Conservation (phyloP, 2,797 vertebrate genomes). For the Vespertilio murinus region DNA sequence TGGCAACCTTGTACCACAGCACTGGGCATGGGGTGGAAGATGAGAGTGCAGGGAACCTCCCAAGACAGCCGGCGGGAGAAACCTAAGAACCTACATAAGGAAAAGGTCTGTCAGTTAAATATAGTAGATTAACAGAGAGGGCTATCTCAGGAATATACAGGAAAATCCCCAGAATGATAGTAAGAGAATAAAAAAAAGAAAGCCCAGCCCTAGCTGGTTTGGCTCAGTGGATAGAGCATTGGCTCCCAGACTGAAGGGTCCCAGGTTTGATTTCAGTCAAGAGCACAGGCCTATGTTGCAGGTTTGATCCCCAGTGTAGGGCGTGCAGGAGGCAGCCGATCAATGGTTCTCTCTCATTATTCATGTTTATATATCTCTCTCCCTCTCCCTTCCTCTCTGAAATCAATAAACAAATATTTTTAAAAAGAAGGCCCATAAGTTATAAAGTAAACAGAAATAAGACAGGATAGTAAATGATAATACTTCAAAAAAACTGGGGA, state of each 20-base stretch:
- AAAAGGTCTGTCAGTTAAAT: not conserved
- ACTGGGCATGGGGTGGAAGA: not conserved
- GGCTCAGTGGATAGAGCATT: too few species aligned
- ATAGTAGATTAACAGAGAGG: not conserved
- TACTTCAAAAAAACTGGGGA: not conserved
- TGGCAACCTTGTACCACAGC: not conserved
- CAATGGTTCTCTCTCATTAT: too few species aligned
- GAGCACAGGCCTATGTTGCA: too few species aligned
- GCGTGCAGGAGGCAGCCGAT: too few species aligned
- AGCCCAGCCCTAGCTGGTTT: too few species aligned
- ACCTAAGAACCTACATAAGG: not conserved
- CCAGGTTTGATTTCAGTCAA: too few species aligned
- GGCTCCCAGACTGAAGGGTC: too few species aligned
- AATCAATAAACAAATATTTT: too few species aligned
- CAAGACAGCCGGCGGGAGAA: not conserved
- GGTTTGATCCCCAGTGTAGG: too few species aligned
- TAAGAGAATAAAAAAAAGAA: not conserved
- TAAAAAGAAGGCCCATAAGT: not conserved
- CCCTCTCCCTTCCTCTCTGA: too few species aligned
- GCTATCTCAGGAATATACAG: not conserved
- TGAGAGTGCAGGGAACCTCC: not conserved
- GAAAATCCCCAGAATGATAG: not conserved
- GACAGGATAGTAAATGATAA: not conserved
- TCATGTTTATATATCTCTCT: too few species aligned
- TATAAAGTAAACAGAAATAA: not conserved